Evolutionary conservation across 2,113 vertebrate genomes (phyloP), one percentile per base, ranked within the genome.

Genomic region (Paralichthys olivaceus): DNA sequence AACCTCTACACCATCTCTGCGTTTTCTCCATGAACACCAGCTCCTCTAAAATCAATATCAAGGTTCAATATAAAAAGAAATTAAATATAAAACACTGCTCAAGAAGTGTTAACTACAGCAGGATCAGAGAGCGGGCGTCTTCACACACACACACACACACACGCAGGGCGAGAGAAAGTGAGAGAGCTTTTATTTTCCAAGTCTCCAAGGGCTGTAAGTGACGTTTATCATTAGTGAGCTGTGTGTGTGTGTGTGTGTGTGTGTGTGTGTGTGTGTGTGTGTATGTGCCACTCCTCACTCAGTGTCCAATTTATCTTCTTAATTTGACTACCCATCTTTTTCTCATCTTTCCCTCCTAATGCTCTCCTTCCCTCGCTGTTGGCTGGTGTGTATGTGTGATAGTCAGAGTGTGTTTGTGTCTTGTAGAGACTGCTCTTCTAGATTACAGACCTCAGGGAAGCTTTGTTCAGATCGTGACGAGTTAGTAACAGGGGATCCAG

Each of bases 391-490:
- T 66, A 29, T 81, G 77, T 77, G 59, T 68, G 71, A 72, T 60
- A 80, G 66, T 72, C 56, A 66, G 40, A 55, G 53, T 80, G 74
- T 75, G 59, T 61, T 64, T 73, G 51, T 40, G 69, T 77, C 69
- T 73, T 79, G 59, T 61, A 72, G 60, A 69, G 84, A 88, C 78
- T 61, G 72, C 69, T 87, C 73, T 81, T 85, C 91, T 90, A 79
- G 81, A 89, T 89, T 80, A 86, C 40, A 32, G 61, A 77, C 87
- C 86, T 80, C 20, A 1, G 87, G 87, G 83, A 85, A 72, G 84
- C 83, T 81, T 72, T 86, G 83, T 87, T 80, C 78, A 75, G 72
- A 77, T 83, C 82, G 86, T 83, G 67, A 67, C 57, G 73, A 77
- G 85, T 75, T 71, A 63, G 75, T 55, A 69, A 61, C 57, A 75